Percentiles rank a stretch among this genome's conserved stretches.
phyloP scores from a whole-genome alignment of 2,113 vertebrate species.

The Callithrix jacchus region DNA sequence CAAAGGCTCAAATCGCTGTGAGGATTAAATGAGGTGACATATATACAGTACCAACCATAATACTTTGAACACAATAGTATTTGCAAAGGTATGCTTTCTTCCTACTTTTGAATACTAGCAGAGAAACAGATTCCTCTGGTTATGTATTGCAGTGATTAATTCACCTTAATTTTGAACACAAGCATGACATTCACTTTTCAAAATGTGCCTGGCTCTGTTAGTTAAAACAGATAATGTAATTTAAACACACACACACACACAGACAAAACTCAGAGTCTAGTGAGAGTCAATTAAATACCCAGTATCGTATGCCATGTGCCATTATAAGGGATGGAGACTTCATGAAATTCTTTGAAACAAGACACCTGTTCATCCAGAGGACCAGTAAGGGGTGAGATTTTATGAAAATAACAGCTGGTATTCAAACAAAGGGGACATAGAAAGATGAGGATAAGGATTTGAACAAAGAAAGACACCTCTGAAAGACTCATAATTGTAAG shows the following conservation, averaged over 20 bases:
- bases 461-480: not conserved
- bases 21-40: slow-evolving; percentile 39
- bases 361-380: not conserved
- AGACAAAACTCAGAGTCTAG: not conserved
- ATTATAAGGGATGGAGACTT: not conserved
- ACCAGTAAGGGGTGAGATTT: not conserved
- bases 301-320: not conserved
- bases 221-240: not conserved
- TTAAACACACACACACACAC: not conserved
- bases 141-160: not conserved
- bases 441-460: not conserved
- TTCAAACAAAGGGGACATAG: not conserved
- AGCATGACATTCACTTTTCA: not conserved
- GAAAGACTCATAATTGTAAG: not conserved
- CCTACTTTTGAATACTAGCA: not conserved
- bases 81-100: not conserved
- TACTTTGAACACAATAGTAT: slow-evolving; percentile 31
- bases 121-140: not conserved
- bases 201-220: not conserved
- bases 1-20: slow-evolving; percentile 38
- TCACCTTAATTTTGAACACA: slow-evolving; percentile 28
- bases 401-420: not conserved
- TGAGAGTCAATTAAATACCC: not conserved
- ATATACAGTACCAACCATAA: slow-evolving; percentile 38
- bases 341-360: not conserved